phyloP scores from a whole-genome alignment of 2,888 invertebrate genomes.

The Trichogramma dendrolimi region DNA sequence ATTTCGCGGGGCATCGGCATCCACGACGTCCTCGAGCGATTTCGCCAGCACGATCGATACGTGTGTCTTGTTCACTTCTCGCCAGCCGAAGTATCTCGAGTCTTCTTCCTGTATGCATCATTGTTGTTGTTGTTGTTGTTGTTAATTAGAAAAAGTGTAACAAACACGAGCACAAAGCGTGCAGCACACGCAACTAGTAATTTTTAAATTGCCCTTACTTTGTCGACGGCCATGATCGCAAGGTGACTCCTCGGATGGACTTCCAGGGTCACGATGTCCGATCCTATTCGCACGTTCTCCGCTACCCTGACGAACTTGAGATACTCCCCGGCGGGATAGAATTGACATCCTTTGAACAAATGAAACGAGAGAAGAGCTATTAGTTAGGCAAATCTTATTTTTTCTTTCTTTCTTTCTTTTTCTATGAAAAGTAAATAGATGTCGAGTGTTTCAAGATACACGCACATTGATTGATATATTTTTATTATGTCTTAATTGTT shows the following conservation, averaged over 20 bases:
- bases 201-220: conserved; percentile 43
- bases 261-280: conserved; percentile 73
- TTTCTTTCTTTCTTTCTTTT: no score
- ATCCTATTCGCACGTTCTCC: conserved; percentile 73
- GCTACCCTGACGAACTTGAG: conserved; percentile 80
- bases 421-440: no score
- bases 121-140: conserved; percentile 3
- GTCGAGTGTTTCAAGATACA: no score
- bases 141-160: not conserved
- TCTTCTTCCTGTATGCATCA: conserved; percentile 59
- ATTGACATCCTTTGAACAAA: conserved; percentile 69
- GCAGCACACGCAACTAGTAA: not conserved
- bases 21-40: conserved; percentile 75
- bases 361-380: no score
- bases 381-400: no score
- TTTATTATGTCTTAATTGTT: no score
- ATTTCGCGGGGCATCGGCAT: conserved; percentile 75
- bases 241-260: conserved; percentile 79
- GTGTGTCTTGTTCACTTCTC: conserved; percentile 72
- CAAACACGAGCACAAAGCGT: not conserved
- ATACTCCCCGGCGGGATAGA: conserved; percentile 79
- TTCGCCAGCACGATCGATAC: conserved; percentile 73
- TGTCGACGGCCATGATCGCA: conserved; percentile 68
- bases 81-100: conserved; percentile 67
- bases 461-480: no score